phyloP scores from a whole-genome alignment of 2,113 vertebrate genomes.

The human (Homo sapiens) region DNA sequence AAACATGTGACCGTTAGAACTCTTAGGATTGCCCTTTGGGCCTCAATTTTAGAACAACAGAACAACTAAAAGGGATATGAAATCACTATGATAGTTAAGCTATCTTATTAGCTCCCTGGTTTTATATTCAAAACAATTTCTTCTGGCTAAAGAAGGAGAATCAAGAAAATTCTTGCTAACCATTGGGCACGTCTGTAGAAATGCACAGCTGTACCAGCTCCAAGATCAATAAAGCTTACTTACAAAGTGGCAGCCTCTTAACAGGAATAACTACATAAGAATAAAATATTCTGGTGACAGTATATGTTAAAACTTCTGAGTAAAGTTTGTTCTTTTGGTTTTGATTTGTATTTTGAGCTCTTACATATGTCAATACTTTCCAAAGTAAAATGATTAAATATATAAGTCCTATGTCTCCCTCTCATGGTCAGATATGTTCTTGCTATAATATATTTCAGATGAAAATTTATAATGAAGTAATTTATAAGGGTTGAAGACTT shows the following conservation, averaged over 20 bases:
- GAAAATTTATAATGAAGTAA: neutral
- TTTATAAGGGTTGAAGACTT: neutral
- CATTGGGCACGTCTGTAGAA: neutral
- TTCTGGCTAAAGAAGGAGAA: neutral
- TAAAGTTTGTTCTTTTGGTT: neutral
- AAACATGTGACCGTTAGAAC: neutral
- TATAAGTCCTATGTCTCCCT: slow-evolving; percentile 54
- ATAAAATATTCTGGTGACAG: neutral
- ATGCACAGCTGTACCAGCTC: neutral
- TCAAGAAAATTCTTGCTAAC: neutral
- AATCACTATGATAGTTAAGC: neutral
- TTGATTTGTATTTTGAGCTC: neutral
- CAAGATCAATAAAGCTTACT: neutral
- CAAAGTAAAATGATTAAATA: neutral
- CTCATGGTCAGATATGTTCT: slow-evolving; percentile 40
- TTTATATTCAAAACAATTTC: neutral
- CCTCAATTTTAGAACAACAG: neutral
- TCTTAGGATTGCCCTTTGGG: neutral
- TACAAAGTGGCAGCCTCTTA: neutral
- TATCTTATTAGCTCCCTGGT: neutral
- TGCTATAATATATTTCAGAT: neutral
- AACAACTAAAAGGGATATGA: neutral
- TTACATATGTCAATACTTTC: neutral
- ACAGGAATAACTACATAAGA: neutral
- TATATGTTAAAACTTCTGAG: neutral